A percentile compares a stretch with the other conserved stretches of the same genome.
These are phyloP conservation scores for Papilio machaon DNA, from an alignment of 1,140 invertebrate genomes.

Conservation along the genomic window DNA sequence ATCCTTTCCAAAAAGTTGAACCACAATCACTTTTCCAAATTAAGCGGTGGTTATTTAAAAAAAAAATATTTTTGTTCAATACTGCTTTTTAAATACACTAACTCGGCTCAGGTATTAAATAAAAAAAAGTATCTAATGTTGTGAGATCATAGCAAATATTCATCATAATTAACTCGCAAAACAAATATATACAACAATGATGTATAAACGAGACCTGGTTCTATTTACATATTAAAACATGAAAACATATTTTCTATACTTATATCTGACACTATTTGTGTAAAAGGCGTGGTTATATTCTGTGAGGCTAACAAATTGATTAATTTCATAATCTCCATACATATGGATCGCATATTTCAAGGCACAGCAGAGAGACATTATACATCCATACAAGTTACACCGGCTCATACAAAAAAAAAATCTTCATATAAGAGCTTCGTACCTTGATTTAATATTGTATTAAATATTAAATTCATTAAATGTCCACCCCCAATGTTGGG, in stretches of 20 bases:
- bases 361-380: constrained; percentile 7
- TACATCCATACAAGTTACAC: background rate
- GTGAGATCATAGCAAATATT: constrained; percentile 32
- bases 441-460: constrained; percentile 15
- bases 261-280: background rate
- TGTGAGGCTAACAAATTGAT: background rate
- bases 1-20: background rate
- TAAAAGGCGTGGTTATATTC: background rate
- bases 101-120: constrained; percentile 9
- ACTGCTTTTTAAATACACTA: constrained; percentile 23
- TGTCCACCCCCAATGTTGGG: background rate
- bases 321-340: background rate
- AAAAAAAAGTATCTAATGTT: constrained; percentile 28
- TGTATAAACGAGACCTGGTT: background rate
- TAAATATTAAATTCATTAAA: constrained; percentile 30
- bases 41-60: background rate
- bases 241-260: background rate
- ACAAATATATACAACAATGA: constrained; percentile 18
- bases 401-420: background rate
- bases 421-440: background rate
- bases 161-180: constrained; percentile 9
- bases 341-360: background rate
- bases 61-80: constrained; percentile 12
- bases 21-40: background rate
- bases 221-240: background rate